These are phyloP conservation scores for Leptopilina syphax DNA, from an alignment of 2,888 invertebrate species.

Conservation along the genomic window DNA sequence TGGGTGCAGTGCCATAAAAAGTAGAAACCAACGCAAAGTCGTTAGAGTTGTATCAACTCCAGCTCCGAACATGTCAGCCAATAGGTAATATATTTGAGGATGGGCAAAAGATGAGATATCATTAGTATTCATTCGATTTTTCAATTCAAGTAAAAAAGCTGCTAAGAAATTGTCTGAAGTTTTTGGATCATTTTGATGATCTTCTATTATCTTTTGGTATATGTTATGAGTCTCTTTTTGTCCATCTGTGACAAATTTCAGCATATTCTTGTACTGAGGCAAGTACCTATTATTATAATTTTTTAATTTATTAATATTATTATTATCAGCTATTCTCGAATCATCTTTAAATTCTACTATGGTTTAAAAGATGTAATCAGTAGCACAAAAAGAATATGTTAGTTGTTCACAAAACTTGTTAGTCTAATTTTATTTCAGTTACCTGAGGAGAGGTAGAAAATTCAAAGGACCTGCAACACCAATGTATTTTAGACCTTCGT, in stretches of 20 bases:
- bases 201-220: constrained; percentile 83
- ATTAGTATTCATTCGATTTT: constrained; percentile 72
- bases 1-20: constrained; percentile 85
- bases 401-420: too few relatives aligned
- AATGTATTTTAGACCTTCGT: constrained; percentile 89
- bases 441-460: constrained; percentile 90
- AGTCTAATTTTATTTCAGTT: constrained; percentile 42
- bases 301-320: too few relatives aligned
- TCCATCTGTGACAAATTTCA: constrained; percentile 83
- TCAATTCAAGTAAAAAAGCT: constrained; percentile 82
- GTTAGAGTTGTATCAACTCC: constrained; percentile 90
- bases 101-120: constrained; percentile 80
- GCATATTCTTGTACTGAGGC: constrained; percentile 81
- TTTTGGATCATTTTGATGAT: constrained; percentile 71
- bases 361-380: too few relatives aligned
- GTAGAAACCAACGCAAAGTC: constrained; percentile 88
- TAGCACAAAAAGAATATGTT: too few relatives aligned
- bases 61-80: constrained; percentile 91
- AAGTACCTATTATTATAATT: constrained; percentile 78
- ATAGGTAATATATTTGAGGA: constrained; percentile 84
- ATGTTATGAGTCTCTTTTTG: constrained; percentile 85
- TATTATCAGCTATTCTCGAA: too few relatives aligned
- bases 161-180: constrained; percentile 80
- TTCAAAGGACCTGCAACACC: constrained; percentile 90
- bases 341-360: too few relatives aligned